Conservation (phyloP, 92 coral and sea anemone genomes). For the Parazoanthus atlanticus region DNA sequence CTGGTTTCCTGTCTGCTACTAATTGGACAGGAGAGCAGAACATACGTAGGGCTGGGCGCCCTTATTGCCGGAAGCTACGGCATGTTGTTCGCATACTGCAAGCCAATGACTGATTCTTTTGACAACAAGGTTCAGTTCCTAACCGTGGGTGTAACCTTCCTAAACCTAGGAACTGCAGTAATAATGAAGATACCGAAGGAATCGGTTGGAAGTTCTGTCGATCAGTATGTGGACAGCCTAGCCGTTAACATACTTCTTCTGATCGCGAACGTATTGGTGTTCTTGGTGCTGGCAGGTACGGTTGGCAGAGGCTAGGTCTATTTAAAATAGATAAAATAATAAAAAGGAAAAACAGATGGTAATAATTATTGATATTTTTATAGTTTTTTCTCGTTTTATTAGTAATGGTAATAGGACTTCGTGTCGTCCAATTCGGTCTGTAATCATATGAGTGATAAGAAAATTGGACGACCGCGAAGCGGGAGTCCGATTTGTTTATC, state of each 20-base stretch:
- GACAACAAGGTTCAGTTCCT: neutral
- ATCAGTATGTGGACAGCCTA: neutral
- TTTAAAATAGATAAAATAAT: too few relatives aligned
- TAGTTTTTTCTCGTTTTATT: too few relatives aligned
- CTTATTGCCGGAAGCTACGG: neutral
- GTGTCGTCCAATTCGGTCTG: too few relatives aligned
- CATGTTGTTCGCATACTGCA: neutral
- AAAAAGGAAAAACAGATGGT: too few relatives aligned
- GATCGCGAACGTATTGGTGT: neutral
- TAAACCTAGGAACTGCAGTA: neutral
- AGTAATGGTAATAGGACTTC: too few relatives aligned
- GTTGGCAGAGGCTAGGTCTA: neutral
- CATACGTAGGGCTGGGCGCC: neutral
- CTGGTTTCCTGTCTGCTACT: conserved; percentile 3
- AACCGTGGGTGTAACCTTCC: neutral
- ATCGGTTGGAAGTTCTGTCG: neutral
- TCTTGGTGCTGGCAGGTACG: neutral
- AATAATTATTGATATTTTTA: too few relatives aligned
- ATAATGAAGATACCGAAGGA: conserved; percentile 10
- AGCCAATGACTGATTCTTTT: conserved; percentile 1
- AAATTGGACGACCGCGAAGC: too few relatives aligned
- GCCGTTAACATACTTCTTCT: neutral
- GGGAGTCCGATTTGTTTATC: too few relatives aligned
- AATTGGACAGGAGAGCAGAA: neutral
- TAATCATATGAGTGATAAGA: too few relatives aligned